Base-by-base conservation (phyloP, 1,140 invertebrate genomes). In the Reticulitermes speratus region DNA sequence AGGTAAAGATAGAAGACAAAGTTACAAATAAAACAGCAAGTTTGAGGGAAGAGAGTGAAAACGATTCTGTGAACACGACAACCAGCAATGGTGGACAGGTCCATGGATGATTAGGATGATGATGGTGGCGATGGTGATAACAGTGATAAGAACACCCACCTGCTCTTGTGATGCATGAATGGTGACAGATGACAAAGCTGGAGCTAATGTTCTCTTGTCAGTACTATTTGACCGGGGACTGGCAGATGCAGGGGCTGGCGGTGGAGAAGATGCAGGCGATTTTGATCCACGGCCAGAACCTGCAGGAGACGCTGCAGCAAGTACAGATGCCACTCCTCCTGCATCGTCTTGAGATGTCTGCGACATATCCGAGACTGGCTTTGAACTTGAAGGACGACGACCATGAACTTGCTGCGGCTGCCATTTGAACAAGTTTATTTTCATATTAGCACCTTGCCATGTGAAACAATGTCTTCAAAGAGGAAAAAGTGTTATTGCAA, bases 181-280 rank as follows among this genome's bases (percentile, higher is more conserved):
- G 52, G 23, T n/a, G n/a, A 52, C 30, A 65, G 85, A 38, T 6
- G 85, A n/a, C 9, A 65, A 65, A 75, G 59, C 65, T n/a, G 85
- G 85, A 84, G 83, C 38, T 45, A 32, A 32, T 52, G 19, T 44
- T 55, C 32, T 32, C 48, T 86, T 84, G 44, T 81, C 85, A 85
- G 44, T 59, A 65, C 25, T 52, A 14, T 45, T 25, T 69, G 86
- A 45, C 14, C 86, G 30, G 52, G 86, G 65, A 82, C 86, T 84
- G 59, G 83, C 84, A 19, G 86, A 83, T 65, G 86, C 12, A 21
- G 84, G 86, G 45, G 69, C 85, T 82, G 85, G 86, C 5, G 86
- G 86, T 16, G 86, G 86, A n/a, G 86, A 86, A 52, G 86, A 45
- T 32, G 81, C 32, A 16, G 86, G 86, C 21, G 86, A 86, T 30